Evolutionary conservation across 2,797 vertebrate species (phyloP), one percentile per base, ranked within the genome.

Genomic region (Hippocampus kuda): DNA sequence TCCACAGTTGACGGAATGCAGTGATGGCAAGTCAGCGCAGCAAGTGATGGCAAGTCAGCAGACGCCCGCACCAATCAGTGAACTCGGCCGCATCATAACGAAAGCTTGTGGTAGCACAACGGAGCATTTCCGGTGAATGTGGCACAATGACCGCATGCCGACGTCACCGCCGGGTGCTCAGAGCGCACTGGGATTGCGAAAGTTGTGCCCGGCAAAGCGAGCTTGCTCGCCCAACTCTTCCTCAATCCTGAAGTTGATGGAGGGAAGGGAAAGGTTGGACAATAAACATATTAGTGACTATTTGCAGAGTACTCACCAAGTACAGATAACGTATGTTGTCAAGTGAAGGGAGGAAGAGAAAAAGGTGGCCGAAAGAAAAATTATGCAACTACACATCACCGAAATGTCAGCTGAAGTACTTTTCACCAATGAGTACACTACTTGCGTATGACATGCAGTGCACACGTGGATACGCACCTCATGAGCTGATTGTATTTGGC

Each of bases 401-500:
- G 30, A 34, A 34, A 34, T 5, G 30, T 34, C 30, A 5, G 30
- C 30, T 34, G 30, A 34, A 34, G 34, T 46, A 46, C 44, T 18
- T 51, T 51, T 18, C 16, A 51, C 2, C 18, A 51, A 51, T 26
- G 65, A 66, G 3, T 22, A 51, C 20, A 65, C 3, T 22, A 51
- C 8, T 51, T 18, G 49, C 20, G 20, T 51, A 0, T 51, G 49
- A 51, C 30, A 34, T 34, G 30, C 30, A 34, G 30, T 34, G 30
- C 18, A 54, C 18, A 54, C 10, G 7, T 54, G 53, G 53, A 42
- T 54, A 72, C 92, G 83, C 79, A 95, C 94, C 94, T 94, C 94
- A 96, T 95, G 72, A 96, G 92, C 83, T 96, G 94, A 83, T 96
- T 96, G 88, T 96, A 96, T 85, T 96, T 96, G 71, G 94, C 94